Conservation (phyloP, 2,113 vertebrate species). For the Amazona vittata region DNA sequence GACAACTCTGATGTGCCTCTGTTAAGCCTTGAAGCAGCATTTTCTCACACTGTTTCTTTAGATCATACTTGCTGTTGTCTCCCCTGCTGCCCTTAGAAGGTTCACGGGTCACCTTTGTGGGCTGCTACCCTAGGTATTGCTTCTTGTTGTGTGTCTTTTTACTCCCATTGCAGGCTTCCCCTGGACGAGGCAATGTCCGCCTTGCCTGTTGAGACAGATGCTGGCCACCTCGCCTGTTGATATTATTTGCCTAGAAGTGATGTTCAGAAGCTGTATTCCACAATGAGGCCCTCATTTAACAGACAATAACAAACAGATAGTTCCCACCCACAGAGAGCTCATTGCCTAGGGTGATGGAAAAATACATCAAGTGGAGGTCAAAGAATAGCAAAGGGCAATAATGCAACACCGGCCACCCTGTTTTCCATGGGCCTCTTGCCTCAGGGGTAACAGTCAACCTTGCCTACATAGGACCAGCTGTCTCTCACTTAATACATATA, state of each 20-base stretch:
- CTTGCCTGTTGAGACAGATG: neutral
- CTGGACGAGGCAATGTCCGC: neutral
- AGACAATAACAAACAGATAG: slow-evolving; percentile 11
- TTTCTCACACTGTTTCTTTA: neutral
- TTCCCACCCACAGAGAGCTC: slow-evolving; percentile 19
- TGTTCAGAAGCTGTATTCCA: neutral
- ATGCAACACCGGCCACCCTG: neutral
- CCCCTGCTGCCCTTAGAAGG: neutral
- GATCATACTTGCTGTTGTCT: neutral
- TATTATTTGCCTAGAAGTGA: neutral
- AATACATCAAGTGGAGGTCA: slow-evolving; percentile 45
- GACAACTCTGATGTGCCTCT: neutral
- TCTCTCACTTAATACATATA: neutral
- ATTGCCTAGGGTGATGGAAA: slow-evolving; percentile 59
- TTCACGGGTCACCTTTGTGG: neutral
- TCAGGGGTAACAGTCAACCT: slow-evolving; percentile 36
- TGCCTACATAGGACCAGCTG: slow-evolving; percentile 25
- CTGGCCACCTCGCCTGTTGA: neutral
- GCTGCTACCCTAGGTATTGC: neutral
- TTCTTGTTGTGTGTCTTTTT: neutral
- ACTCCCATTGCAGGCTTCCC: neutral
- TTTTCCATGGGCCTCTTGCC: slow-evolving; percentile 34
- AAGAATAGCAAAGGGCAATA: slow-evolving; percentile 40
- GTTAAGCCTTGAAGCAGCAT: neutral
- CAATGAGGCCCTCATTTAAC: neutral